Evolutionary conservation across 2,888 invertebrate genomes (phyloP).

Genomic region (Neoascia interrupta): DNA sequence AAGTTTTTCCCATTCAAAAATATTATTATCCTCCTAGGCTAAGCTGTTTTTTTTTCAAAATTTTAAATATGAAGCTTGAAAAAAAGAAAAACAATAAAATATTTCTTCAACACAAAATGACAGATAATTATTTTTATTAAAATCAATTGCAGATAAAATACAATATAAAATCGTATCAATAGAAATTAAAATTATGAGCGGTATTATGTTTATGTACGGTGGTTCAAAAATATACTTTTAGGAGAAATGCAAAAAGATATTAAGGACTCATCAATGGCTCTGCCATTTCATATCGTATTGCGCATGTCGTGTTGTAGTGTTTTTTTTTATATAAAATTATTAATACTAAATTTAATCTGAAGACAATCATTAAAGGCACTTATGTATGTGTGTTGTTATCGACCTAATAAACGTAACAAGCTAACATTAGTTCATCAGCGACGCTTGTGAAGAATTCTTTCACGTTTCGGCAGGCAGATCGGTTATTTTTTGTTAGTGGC

Average conservation of each 20-base stretch:
- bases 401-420: slow-evolving; percentile 25
- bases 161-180: slow-evolving; percentile 12
- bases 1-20: no score
- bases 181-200: neutral
- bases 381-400: neutral
- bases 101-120: slow-evolving; percentile 30
- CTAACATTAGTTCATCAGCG: slow-evolving; percentile 24
- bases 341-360: slow-evolving; percentile 55
- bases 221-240: no score
- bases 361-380: slow-evolving; percentile 43
- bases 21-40: no score
- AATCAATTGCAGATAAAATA: slow-evolving; percentile 29
- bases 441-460: neutral
- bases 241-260: no score
- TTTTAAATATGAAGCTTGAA: no score
- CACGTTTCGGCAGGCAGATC: no score
- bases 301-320: no score
- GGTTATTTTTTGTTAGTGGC: slow-evolving; percentile 14
- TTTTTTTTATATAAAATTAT: slow-evolving; percentile 51
- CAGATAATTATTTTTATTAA: slow-evolving; percentile 49
- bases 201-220: slow-evolving; percentile 20
- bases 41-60: no score
- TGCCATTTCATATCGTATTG: slow-evolving; percentile 36
- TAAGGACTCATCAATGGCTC: slow-evolving; percentile 26
- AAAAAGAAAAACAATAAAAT: slow-evolving; percentile 16